phyloP scores from a whole-genome alignment of 2,888 invertebrate species.

The Caenorhabditis becei region DNA sequence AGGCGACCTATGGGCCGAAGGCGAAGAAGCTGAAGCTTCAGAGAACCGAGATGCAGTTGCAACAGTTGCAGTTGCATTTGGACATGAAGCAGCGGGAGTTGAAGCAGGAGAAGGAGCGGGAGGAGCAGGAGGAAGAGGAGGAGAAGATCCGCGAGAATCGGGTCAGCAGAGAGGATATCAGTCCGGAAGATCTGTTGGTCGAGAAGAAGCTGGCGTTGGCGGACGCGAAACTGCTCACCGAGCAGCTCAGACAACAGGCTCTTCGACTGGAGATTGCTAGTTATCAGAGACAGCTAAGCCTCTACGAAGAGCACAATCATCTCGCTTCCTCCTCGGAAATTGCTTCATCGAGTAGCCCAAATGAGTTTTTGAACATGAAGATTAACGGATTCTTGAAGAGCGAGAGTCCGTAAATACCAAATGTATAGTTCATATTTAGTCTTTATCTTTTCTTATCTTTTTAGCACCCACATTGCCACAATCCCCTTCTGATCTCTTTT shows the following conservation, averaged over 20 bases:
- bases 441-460: neutral
- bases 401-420: constrained; percentile 10
- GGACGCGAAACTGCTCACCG: constrained; percentile 51
- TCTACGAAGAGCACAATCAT: constrained; percentile 50
- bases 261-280: constrained; percentile 58
- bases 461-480: no score
- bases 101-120: constrained; percentile 28
- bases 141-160: neutral
- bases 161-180: constrained; percentile 8
- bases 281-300: constrained; percentile 42
- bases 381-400: constrained; percentile 49
- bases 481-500: constrained; percentile 23
- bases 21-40: constrained; percentile 42
- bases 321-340: constrained; percentile 3
- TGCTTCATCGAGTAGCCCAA: constrained; percentile 40
- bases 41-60: constrained; percentile 46
- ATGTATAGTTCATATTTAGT: neutral
- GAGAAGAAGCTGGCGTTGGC: constrained; percentile 53
- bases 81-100: constrained; percentile 42
- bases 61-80: constrained; percentile 50
- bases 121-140: constrained; percentile 3
- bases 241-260: constrained; percentile 56
- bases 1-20: constrained; percentile 57
- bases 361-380: constrained; percentile 36
- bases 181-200: constrained; percentile 39